These are phyloP conservation scores for Metridium senile DNA, from an alignment of 92 coral and sea anemone species.

Conservation along the genomic window DNA sequence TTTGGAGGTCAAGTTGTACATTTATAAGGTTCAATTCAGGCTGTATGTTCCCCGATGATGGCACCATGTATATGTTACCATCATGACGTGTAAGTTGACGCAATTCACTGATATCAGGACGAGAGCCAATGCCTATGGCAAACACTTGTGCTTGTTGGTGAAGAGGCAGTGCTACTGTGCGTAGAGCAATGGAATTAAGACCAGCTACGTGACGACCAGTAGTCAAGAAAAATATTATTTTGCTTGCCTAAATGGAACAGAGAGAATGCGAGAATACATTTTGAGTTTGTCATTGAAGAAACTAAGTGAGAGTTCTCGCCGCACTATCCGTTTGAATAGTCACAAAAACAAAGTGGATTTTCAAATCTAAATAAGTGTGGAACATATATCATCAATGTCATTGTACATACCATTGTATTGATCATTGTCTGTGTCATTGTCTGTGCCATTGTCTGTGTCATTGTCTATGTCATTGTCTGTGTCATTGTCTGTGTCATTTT, in stretches of 20 bases:
- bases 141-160: slow-evolving; percentile 63
- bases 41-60: slow-evolving; percentile 25
- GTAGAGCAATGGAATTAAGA: slow-evolving; percentile 47
- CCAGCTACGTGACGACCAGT: slow-evolving; percentile 59
- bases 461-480: too few relatives aligned
- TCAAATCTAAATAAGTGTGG: too few relatives aligned
- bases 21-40: slow-evolving; percentile 30
- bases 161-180: slow-evolving; percentile 61
- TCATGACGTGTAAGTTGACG: slow-evolving; percentile 38
- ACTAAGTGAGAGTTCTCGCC: too few relatives aligned
- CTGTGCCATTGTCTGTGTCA: too few relatives aligned
- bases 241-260: slow-evolving; percentile 10
- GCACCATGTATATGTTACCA: slow-evolving; percentile 44
- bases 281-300: too few relatives aligned
- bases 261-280: too few relatives aligned
- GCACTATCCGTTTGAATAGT: too few relatives aligned
- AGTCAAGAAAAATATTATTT: slow-evolving; percentile 61
- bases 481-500: too few relatives aligned
- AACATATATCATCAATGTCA: too few relatives aligned
- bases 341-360: too few relatives aligned
- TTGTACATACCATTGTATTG: too few relatives aligned
- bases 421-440: too few relatives aligned
- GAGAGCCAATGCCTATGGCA: slow-evolving; percentile 77
- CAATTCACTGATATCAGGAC: slow-evolving; percentile 42
- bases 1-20: slow-evolving; percentile 36